A percentile compares a stretch with the other conserved stretches of the same genome.
Conservation (phyloP, 2,797 vertebrate genomes). For the Anabas testudineus region DNA sequence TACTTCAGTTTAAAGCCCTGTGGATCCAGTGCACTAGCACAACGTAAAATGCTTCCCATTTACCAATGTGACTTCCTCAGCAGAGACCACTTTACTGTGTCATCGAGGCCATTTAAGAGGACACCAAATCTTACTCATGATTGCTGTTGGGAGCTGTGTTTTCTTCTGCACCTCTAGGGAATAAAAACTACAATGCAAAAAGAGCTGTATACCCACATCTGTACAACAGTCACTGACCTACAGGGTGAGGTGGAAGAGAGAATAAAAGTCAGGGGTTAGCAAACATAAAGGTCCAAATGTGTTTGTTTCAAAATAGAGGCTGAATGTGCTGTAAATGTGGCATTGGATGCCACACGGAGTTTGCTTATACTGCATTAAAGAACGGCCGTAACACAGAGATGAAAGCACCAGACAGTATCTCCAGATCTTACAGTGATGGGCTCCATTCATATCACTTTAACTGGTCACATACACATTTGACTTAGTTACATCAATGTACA, state of each 20-base stretch:
- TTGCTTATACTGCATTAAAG: conserved; percentile 48
- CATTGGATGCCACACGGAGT: conserved; percentile 19
- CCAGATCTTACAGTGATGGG: conserved; percentile 20
- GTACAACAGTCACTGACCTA: conserved; percentile 47
- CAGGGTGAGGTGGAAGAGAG: conserved; percentile 14
- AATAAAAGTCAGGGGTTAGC: conserved; percentile 52
- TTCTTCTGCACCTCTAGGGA: conserved; percentile 43
- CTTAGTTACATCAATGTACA: neutral
- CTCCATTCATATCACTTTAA: conserved; percentile 12
- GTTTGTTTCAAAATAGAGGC: conserved; percentile 51
- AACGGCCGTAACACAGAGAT: conserved; percentile 36
- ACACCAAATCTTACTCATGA: conserved; percentile 45
- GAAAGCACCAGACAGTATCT: conserved; percentile 6
- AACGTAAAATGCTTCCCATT: conserved; percentile 31
- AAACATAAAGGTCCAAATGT: conserved; percentile 63
- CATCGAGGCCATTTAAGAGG: conserved; percentile 45
- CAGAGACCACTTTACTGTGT: conserved; percentile 21
- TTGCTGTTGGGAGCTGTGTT: conserved; percentile 33
- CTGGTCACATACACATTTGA: conserved; percentile 15
- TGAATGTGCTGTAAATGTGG: conserved; percentile 10
- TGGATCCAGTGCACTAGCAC: conserved; percentile 10
- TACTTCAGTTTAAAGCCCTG: conserved; percentile 36
- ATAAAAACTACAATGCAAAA: conserved; percentile 44
- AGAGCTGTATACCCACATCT: conserved; percentile 65
- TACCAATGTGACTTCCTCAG: conserved; percentile 24